A percentile compares a stretch with the other conserved stretches of the same genome.
Evolutionary conservation across 2,797 vertebrate species (phyloP).

Genomic region (Sternotherus odoratus): DNA sequence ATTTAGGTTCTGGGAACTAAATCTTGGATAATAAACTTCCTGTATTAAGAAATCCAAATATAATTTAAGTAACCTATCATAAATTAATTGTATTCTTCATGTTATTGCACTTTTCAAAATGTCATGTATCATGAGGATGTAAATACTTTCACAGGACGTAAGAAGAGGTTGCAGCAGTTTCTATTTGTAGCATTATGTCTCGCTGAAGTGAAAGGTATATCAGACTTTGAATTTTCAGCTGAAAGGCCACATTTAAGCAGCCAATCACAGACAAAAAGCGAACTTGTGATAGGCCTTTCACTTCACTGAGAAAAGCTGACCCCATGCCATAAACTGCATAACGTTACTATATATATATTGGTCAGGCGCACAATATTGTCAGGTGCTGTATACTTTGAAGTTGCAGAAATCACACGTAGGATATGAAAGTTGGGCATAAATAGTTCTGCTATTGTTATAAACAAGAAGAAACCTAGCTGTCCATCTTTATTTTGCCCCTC

Average conservation of each 20-base stretch:
- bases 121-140: not conserved
- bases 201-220: constrained; percentile 12
- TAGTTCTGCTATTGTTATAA: not conserved
- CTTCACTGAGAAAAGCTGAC: not conserved
- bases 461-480: not conserved
- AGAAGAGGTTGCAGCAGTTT: not conserved
- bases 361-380: not conserved
- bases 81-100: constrained; percentile 65
- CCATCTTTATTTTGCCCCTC: not conserved
- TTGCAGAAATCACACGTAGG: not conserved
- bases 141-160: constrained; percentile 14
- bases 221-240: constrained; percentile 27
- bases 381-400: not conserved
- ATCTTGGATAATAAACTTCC: constrained; percentile 38
- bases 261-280: not conserved
- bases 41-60: constrained; percentile 28
- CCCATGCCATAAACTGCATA: not conserved
- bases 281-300: not conserved
- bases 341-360: not conserved
- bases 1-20: constrained; percentile 37
- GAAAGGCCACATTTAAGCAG: constrained; percentile 4
- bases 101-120: constrained; percentile 51
- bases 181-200: not conserved
- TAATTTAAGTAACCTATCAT: constrained; percentile 51
- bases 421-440: not conserved